Percentiles rank a stretch among this genome's conserved stretches.
Conservation (phyloP, 2,113 vertebrate genomes). For the Spilogale gracilis region DNA sequence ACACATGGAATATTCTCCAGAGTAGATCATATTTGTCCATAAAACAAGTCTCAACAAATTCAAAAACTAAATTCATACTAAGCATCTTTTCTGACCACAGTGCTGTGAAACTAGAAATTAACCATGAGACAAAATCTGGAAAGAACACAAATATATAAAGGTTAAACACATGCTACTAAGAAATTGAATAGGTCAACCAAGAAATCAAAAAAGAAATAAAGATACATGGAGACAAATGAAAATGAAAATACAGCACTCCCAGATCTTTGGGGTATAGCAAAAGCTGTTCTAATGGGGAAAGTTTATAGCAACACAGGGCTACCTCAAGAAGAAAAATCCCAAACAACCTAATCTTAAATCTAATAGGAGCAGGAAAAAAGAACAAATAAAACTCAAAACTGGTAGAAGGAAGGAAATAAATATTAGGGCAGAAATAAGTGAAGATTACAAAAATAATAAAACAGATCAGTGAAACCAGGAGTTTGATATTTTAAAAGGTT, state of each 20-base stretch:
- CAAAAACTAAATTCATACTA: neutral
- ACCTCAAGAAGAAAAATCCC: neutral
- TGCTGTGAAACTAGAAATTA: neutral
- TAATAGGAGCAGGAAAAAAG: neutral
- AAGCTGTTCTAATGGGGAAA: neutral
- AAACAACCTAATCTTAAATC: neutral
- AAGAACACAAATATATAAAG: neutral
- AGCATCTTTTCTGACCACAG: neutral
- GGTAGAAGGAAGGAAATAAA: neutral
- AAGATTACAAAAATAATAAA: neutral
- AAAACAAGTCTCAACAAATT: neutral
- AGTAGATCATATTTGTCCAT: neutral
- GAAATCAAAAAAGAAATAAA: neutral
- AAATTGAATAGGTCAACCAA: neutral
- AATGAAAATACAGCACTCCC: neutral
- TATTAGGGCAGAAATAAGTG: neutral
- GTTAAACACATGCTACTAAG: neutral
- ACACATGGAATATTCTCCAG: neutral
- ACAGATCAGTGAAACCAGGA: neutral
- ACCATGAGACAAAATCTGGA: neutral
- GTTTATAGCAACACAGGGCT: neutral
- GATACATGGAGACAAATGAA: neutral
- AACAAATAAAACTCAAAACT: neutral
- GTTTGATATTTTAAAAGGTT: neutral
- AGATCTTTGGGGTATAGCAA: neutral